phyloP scores from a whole-genome alignment of 2,888 invertebrate species.

The Drosophila nr. fundita region DNA sequence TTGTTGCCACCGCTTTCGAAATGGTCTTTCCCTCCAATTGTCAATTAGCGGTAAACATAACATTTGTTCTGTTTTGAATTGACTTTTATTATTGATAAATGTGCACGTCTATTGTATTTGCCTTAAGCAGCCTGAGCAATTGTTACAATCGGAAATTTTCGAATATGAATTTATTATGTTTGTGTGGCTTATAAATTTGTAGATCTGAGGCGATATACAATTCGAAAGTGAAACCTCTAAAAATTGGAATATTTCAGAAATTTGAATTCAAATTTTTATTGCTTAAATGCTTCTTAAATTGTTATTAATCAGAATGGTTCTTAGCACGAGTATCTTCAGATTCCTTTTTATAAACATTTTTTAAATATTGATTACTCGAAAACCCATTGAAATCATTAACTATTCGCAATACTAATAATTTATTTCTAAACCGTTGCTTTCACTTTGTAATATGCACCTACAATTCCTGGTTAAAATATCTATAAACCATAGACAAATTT shows the following conservation, averaged over 20 bases:
- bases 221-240: background rate
- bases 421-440: background rate
- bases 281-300: background rate
- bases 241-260: background rate
- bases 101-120: conserved; percentile 13
- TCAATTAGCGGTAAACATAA: conserved; percentile 64
- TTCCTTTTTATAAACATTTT: background rate
- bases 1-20: background rate
- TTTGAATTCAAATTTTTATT: background rate
- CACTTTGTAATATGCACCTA: background rate
- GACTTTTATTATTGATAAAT: conserved; percentile 24
- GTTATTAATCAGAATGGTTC: background rate
- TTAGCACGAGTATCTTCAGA: background rate
- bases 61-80: conserved; percentile 31
- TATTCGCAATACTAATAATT: background rate
- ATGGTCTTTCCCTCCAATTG: conserved; percentile 46
- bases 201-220: background rate
- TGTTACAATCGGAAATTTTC: background rate
- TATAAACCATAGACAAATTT: background rate
- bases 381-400: background rate
- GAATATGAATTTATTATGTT: background rate
- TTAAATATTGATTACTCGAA: background rate
- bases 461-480: background rate
- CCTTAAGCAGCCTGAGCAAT: background rate
- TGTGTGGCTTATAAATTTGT: background rate